Evolutionary conservation across 2,113 vertebrate species (phyloP).

Genomic region (Mionectes macconnelli): DNA sequence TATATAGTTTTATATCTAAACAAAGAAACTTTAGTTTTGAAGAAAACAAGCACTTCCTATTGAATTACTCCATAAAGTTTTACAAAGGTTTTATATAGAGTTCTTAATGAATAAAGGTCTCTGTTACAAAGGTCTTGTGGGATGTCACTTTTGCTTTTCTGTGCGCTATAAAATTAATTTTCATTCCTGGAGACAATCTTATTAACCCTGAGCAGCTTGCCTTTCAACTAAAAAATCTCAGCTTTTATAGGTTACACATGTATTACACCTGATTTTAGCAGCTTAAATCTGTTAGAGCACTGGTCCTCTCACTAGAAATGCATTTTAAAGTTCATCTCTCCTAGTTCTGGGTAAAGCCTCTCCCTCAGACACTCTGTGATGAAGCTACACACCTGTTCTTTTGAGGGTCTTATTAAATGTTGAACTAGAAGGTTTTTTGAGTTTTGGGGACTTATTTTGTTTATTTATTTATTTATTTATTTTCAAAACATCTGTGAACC

Average conservation of each 20-base stretch:
- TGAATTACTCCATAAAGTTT: background rate
- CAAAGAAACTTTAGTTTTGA: background rate
- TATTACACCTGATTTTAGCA: background rate
- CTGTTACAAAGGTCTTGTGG: background rate
- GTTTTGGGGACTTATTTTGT: background rate
- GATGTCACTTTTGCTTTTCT: background rate
- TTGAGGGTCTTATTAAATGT: background rate
- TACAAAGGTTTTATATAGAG: background rate
- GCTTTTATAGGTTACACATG: background rate
- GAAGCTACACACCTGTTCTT: background rate
- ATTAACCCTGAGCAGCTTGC: background rate
- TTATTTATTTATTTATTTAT: background rate
- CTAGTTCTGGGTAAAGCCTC: accelerated
- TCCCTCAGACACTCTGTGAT: background rate
- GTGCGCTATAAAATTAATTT: background rate
- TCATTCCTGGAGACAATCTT: background rate
- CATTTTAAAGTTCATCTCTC: background rate
- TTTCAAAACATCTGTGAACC: background rate
- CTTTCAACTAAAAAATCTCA: background rate
- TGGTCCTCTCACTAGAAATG: background rate
- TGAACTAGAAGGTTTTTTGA: background rate
- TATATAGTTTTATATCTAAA: background rate
- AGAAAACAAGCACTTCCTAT: background rate
- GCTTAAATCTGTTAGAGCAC: background rate
- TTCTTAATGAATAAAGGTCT: background rate